Evolutionary conservation across 2,888 invertebrate genomes (phyloP), one percentile per base, ranked within the genome.

Genomic region (Brachylomia viminalis): DNA sequence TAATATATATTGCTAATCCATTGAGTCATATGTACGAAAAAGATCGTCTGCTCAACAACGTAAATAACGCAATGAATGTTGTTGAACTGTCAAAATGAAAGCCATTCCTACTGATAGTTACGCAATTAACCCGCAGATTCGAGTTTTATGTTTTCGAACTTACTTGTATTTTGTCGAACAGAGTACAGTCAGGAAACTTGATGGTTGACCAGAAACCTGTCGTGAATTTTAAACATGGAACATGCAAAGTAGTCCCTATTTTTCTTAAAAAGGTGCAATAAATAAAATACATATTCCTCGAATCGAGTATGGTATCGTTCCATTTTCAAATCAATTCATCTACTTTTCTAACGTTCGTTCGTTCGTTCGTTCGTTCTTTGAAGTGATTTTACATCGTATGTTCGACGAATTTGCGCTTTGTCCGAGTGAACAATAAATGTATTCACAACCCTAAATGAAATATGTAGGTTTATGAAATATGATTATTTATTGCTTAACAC

Each of bases 271-370:
- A 17, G 2, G 27, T 23, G 10, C 10, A 38, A 76, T 30, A 30
- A 38, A 76, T 30, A 30, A 62, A 66, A 33, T 47, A 27, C 33
- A 10, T 65, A 54, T 81, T 65, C 6, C 20, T 27, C 20, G 15
- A 45, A 33, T 17, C 13, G 52, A 30, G 23, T 30, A 17, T 3
- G 11, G 13, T 23, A 45, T 56, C 49, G 20, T 27, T 80, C 3
- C 49, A 23, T n/a, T 42, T 49, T 80, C 62, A 64, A 10, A 74
- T 65, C 54, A 47, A 59, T 65, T 75, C 13, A 33, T 59, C 52
- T 15, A 52, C 17, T n/a, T 61, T 54, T 42, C 13, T 74, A 42
- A 47, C 59, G n/a, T 56, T 56, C 13, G 8, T n/a, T n/a, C n/a
- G n/a, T n/a, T n/a, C n/a, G n/a, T n/a, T n/a, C n/a, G n/a, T n/a